Evolutionary conservation across 2,888 invertebrate species (phyloP).

Genomic region (Thalpophila matura): DNA sequence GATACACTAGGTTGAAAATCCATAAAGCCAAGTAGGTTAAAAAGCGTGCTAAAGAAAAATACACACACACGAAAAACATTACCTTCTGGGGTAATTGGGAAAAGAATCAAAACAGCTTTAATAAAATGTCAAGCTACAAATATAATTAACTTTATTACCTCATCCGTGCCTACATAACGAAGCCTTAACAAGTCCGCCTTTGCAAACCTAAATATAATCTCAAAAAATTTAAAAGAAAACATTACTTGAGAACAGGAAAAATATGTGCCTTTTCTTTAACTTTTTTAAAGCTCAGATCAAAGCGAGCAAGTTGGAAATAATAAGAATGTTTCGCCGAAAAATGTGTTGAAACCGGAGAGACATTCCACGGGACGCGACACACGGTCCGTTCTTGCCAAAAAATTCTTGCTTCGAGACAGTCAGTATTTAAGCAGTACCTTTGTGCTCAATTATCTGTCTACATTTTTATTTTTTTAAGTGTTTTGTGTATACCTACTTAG

Average conservation of each 20-base stretch:
- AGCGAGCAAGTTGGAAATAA: slow-evolving; percentile 15
- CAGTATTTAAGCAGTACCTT: no score
- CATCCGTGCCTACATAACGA: background rate
- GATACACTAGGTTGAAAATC: no score
- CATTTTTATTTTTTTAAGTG: no score
- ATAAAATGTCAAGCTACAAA: slow-evolving; percentile 1
- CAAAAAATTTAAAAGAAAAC: slow-evolving; percentile 29
- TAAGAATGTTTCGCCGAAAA: slow-evolving; percentile 19
- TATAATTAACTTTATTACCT: slow-evolving; percentile 9
- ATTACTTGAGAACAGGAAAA: slow-evolving; percentile 11
- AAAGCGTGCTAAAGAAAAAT: no score
- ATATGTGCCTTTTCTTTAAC: slow-evolving; percentile 3
- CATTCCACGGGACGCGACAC: no score
- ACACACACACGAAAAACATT: no score
- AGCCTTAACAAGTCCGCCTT: slow-evolving; percentile 7
- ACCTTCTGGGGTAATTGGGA: no score
- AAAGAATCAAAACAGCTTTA: background rate
- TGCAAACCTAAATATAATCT: slow-evolving; percentile 23
- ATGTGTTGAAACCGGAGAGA: slow-evolving; percentile 2
- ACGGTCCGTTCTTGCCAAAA: no score
- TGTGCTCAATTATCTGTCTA: no score
- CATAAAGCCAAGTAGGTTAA: no score
- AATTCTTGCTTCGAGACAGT: no score
- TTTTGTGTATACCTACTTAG: no score
- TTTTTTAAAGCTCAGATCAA: slow-evolving; percentile 31